Conservation (phyloP, 2,888 invertebrate species). For the Machimus rusticus region DNA sequence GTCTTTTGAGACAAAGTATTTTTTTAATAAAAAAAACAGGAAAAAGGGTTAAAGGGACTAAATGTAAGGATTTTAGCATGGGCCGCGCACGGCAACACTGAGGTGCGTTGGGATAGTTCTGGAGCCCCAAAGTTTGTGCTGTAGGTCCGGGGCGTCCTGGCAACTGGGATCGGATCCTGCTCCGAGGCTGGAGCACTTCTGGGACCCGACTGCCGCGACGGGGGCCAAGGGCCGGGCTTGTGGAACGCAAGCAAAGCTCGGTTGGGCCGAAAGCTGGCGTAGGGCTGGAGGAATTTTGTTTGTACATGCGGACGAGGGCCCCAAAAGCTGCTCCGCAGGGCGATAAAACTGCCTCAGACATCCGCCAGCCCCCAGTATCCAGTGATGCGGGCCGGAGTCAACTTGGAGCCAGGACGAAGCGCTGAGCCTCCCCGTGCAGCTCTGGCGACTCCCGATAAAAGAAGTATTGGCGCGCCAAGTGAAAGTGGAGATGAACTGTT, state of each 20-base stretch:
- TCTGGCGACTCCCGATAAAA: background rate
- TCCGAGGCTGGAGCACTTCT: background rate
- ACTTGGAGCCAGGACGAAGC: background rate
- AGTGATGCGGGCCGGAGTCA: background rate
- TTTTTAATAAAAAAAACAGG: too few species aligned
- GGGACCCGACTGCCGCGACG: background rate
- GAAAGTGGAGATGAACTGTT: background rate
- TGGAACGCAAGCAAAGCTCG: background rate
- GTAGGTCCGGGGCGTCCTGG: background rate
- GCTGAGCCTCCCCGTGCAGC: background rate
- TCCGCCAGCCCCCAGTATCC: background rate
- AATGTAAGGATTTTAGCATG: too few species aligned
- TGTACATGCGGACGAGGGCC: background rate
- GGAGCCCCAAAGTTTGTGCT: background rate
- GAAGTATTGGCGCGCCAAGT: constrained; percentile 6
- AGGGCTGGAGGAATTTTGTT: background rate
- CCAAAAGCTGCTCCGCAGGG: background rate
- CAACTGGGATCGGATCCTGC: background rate
- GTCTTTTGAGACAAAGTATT: too few species aligned
- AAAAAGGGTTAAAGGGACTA: too few species aligned
- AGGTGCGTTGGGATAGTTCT: background rate
- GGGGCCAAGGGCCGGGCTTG: background rate
- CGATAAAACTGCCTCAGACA: background rate
- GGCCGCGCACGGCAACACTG: background rate
- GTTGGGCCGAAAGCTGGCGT: background rate